Conservation (phyloP, 2,113 vertebrate species). For the Polypterus bichir region DNA sequence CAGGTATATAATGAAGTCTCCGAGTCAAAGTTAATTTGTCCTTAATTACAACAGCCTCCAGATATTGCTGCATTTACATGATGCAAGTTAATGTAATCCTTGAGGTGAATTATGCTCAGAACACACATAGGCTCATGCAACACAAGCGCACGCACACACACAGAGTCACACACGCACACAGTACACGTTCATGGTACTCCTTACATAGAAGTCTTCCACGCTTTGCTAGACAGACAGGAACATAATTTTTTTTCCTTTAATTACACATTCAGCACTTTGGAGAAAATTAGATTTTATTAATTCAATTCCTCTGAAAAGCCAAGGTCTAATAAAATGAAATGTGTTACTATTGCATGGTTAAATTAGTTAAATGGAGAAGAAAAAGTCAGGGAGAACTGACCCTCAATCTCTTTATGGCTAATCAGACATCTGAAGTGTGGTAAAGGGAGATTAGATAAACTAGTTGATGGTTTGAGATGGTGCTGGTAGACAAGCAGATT, state of each 20-base stretch:
- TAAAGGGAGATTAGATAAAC: too few species aligned
- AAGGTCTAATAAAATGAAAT: slow-evolving; percentile 68
- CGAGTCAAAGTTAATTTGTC: slow-evolving; percentile 49
- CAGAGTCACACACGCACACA: background rate
- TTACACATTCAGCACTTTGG: slow-evolving; percentile 81
- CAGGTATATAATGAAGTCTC: slow-evolving; percentile 57
- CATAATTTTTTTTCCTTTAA: slow-evolving; percentile 57
- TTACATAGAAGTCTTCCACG: slow-evolving; percentile 25
- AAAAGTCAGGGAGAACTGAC: slow-evolving; percentile 59
- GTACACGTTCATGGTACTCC: slow-evolving; percentile 19
- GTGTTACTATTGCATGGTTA: slow-evolving; percentile 65
- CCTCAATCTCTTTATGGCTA: slow-evolving; percentile 56
- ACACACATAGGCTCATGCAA: slow-evolving; percentile 21
- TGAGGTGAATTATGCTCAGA: slow-evolving; percentile 21
- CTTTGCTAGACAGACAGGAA: slow-evolving; percentile 57
- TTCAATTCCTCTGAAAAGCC: slow-evolving; percentile 78
- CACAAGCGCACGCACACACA: slow-evolving; percentile 15
- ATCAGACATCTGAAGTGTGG: slow-evolving; percentile 46
- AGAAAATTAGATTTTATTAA: slow-evolving; percentile 89
- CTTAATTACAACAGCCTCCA: slow-evolving; percentile 51
- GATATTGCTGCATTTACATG: slow-evolving; percentile 49
- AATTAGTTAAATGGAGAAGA: slow-evolving; percentile 72
- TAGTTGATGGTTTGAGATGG: too few species aligned
- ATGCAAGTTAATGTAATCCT: slow-evolving; percentile 32
- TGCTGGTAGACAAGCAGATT: too few species aligned